Evolutionary conservation across 2,888 invertebrate species (phyloP).

Genomic region (Alloscopus bannaensis): DNA sequence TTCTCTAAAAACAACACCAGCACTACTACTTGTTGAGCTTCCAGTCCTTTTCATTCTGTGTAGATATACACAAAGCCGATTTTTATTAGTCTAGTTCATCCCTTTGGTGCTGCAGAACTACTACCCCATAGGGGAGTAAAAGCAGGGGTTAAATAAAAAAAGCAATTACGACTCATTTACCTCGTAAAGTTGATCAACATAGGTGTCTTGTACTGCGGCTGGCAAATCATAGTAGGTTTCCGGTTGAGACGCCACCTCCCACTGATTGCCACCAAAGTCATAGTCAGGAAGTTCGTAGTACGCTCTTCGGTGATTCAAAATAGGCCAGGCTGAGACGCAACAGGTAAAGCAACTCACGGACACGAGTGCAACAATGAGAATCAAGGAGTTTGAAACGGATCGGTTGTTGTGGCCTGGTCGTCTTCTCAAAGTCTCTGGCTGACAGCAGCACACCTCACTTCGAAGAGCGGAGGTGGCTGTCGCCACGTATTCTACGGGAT

Average conservation of each 20-base stretch:
- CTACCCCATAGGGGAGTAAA: no score
- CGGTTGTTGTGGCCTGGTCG: slow-evolving; percentile 5
- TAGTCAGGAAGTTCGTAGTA: slow-evolving; percentile 46
- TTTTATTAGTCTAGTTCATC: no score
- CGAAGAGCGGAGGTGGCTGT: slow-evolving; percentile 2
- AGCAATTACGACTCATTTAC: no score
- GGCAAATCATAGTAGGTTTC: slow-evolving; percentile 54
- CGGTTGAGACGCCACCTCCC: slow-evolving; percentile 57
- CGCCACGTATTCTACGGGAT: not conserved
- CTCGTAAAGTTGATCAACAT: slow-evolving; percentile 42
- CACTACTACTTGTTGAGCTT: no score
- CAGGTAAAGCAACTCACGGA: slow-evolving; percentile 61
- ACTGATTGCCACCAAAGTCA: slow-evolving; percentile 42
- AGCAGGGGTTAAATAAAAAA: no score
- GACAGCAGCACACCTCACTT: slow-evolving; percentile 33
- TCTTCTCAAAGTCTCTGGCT: slow-evolving; percentile 16
- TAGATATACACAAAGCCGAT: no score
- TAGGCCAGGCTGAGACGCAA: slow-evolving; percentile 71
- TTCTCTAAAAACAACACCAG: no score
- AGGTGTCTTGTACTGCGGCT: slow-evolving; percentile 35
- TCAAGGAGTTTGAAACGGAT: slow-evolving; percentile 18
- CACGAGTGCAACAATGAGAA: slow-evolving; percentile 41
- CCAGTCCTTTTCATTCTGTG: no score
- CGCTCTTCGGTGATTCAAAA: slow-evolving; percentile 60
- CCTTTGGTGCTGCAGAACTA: no score